A percentile compares a stretch with the other conserved stretches of the same genome.
Conservation (phyloP, 2,888 invertebrate genomes). For the Sympetrum striolatum region DNA sequence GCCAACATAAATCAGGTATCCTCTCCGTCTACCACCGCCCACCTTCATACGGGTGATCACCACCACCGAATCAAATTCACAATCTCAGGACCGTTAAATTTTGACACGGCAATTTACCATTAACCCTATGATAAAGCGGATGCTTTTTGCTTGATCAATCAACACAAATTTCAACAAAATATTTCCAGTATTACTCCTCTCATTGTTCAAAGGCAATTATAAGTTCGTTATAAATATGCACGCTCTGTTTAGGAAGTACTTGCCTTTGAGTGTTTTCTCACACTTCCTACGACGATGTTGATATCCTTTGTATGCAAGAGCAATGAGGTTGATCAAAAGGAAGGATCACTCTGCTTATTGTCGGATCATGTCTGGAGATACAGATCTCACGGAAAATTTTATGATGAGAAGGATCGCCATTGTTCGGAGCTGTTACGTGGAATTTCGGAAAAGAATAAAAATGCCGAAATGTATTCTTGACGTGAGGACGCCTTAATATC, state of each 20-base stretch:
- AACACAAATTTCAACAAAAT: not conserved
- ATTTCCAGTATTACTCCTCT: not conserved
- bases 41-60: not conserved
- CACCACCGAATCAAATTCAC: constrained; percentile 38
- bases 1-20: constrained; percentile 30
- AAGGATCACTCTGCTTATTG: no score
- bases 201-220: not conserved
- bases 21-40: not conserved
- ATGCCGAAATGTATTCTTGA: no score
- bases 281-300: no score
- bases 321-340: no score
- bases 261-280: no score
- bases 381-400: no score
- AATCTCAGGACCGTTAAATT: constrained; percentile 32
- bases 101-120: constrained; percentile 26
- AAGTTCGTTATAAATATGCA: not conserved
- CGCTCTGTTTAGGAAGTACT: not conserved
- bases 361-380: no score
- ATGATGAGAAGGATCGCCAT: no score
- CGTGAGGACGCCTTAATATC: no score
- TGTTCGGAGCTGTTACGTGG: no score
- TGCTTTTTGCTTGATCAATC: constrained; percentile 15
- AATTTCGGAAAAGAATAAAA: no score
- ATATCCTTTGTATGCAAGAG: no score
- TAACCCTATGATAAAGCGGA: not conserved